Percentiles rank a stretch among this genome's conserved stretches.
phyloP scores from a whole-genome alignment of 2,888 invertebrate genomes.

The Drepanosiphum platanoidis region DNA sequence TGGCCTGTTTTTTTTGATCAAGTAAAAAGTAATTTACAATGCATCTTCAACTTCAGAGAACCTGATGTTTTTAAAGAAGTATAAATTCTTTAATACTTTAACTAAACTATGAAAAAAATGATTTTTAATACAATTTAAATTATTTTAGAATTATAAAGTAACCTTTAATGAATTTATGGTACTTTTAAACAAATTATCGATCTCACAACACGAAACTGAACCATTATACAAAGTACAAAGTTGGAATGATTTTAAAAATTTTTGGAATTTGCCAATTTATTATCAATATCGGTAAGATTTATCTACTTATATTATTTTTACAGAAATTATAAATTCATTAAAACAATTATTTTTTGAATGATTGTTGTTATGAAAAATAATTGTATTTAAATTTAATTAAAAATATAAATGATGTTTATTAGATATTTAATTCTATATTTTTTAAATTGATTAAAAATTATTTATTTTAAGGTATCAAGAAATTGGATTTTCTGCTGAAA shows the following conservation, averaged over 20 bases:
- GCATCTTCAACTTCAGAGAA: constrained; percentile 92
- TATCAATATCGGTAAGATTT: constrained; percentile 79
- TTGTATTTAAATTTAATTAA: neutral
- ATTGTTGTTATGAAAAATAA: neutral
- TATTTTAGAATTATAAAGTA: constrained; percentile 75
- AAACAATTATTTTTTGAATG: too few relatives aligned
- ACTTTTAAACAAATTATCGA: constrained; percentile 72
- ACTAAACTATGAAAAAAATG: constrained; percentile 19
- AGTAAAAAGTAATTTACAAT: constrained; percentile 81
- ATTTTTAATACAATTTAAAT: neutral
- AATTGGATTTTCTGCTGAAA: constrained; percentile 79
- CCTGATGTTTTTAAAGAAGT: constrained; percentile 84
- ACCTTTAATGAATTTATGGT: constrained; percentile 78
- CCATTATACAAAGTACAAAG: constrained; percentile 41
- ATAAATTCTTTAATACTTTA: constrained; percentile 62
- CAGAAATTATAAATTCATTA: too few relatives aligned
- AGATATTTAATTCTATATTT: neutral
- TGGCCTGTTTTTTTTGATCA: constrained; percentile 88
- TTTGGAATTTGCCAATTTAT: constrained; percentile 96
- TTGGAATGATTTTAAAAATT: constrained; percentile 81
- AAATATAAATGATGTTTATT: neutral
- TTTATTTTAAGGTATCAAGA: constrained; percentile 80
- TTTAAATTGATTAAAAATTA: neutral
- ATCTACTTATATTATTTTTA: too few relatives aligned
- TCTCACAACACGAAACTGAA: constrained; percentile 74